Conservation (phyloP, 1,140 invertebrate genomes). For the Apis laboriosa region DNA sequence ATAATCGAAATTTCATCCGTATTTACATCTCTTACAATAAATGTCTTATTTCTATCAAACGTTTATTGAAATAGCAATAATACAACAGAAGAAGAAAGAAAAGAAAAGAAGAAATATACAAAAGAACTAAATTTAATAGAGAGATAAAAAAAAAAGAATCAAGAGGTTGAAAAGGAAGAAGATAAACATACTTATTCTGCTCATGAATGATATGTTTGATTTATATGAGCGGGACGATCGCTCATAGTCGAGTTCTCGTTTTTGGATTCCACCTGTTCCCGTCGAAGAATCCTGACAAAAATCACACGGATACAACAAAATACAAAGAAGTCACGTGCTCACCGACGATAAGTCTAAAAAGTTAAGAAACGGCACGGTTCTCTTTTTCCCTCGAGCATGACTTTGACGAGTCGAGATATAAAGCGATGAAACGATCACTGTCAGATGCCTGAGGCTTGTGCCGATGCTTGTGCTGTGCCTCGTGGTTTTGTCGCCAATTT, state of each 20-base stretch:
- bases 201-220: background rate
- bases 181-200: background rate
- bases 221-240: background rate
- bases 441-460: background rate
- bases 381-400: conserved; percentile 21
- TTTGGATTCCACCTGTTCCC: background rate
- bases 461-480: no score
- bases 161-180: background rate
- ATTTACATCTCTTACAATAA: background rate
- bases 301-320: background rate
- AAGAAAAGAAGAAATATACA: background rate
- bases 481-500: background rate
- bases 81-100: background rate
- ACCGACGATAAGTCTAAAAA: background rate
- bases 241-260: conserved; percentile 5
- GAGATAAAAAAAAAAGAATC: no score
- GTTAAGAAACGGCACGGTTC: background rate
- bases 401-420: conserved; percentile 1
- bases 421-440: background rate
- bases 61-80: background rate
- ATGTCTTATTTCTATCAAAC: background rate
- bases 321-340: background rate
- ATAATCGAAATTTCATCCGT: no score
- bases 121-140: background rate
- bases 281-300: background rate